These are phyloP conservation scores for Anagyrus pseudococci DNA, from an alignment of 2,888 invertebrate species.

Conservation along the genomic window DNA sequence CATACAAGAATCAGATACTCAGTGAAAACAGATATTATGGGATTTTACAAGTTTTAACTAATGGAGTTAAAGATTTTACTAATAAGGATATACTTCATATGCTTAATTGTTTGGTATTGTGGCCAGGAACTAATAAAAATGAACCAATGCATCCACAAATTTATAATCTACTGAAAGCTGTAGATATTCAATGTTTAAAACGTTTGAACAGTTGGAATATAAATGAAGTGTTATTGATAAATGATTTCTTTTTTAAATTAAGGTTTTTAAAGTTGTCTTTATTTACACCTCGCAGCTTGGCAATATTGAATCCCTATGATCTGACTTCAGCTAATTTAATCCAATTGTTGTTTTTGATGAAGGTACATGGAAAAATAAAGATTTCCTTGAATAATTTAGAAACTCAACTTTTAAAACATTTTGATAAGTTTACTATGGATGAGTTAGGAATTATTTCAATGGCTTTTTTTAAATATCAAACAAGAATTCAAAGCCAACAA, in stretches of 20 bases:
- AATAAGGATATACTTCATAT: slow-evolving; percentile 16
- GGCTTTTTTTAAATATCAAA: slow-evolving; percentile 23
- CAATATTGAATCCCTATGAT: background rate
- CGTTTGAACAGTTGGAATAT: slow-evolving; percentile 12
- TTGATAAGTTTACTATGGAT: slow-evolving; percentile 19
- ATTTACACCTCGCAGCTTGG: slow-evolving; percentile 12
- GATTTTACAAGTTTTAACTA: slow-evolving; percentile 20
- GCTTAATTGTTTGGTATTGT: slow-evolving; percentile 20
- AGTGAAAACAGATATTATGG: background rate
- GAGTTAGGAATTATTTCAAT: slow-evolving; percentile 33
- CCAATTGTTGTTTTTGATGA: slow-evolving; percentile 24
- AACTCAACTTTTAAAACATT: slow-evolving; percentile 15
- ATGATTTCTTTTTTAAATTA: slow-evolving; percentile 54
- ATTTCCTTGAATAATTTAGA: slow-evolving; percentile 29
- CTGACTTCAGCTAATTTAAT: slow-evolving; percentile 13
- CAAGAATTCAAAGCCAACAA: background rate
- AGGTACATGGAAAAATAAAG: background rate
- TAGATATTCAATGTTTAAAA: slow-evolving; percentile 50
- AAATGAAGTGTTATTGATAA: slow-evolving; percentile 31
- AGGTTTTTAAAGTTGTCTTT: slow-evolving; percentile 61
- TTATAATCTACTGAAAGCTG: background rate
- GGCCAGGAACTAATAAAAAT: slow-evolving; percentile 53
- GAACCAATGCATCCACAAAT: background rate
- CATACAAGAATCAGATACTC: background rate
- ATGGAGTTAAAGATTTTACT: slow-evolving; percentile 6